A percentile compares a stretch with the other conserved stretches of the same genome.
Evolutionary conservation across 2,113 vertebrate species (phyloP).

Genomic region (Trachemys scripta): DNA sequence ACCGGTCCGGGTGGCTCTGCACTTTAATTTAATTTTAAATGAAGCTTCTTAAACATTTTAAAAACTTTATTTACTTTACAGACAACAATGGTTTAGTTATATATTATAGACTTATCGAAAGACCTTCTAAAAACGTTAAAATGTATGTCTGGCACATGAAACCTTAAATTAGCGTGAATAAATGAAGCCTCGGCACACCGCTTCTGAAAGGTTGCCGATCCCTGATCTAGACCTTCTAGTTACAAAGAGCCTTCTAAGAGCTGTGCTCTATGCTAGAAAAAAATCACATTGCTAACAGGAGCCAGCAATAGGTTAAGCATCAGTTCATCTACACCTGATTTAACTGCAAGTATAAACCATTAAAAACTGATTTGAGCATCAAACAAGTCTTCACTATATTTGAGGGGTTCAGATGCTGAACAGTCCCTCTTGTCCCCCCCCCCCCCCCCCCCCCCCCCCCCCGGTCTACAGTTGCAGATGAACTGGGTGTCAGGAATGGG

Average conservation of each 20-base stretch:
- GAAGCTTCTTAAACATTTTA: too few relatives aligned
- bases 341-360: not conserved
- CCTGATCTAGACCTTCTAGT: not conserved
- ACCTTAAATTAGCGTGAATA: too few relatives aligned
- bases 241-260: not conserved
- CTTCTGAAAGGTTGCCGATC: too few relatives aligned
- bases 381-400: not conserved
- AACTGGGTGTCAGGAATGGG: not conserved
- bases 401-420: not conserved
- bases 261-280: not conserved
- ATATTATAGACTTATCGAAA: too few relatives aligned
- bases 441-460: accelerated
- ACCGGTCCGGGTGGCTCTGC: too few relatives aligned
- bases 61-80: too few relatives aligned
- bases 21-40: too few relatives aligned
- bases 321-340: not conserved
- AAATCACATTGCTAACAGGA: not conserved
- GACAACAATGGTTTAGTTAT: too few relatives aligned
- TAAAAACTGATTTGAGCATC: not conserved
- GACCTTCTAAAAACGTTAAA: too few relatives aligned
- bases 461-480: not conserved
- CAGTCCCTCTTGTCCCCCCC: not conserved
- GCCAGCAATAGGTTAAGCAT: not conserved
- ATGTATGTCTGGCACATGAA: too few relatives aligned
- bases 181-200: too few relatives aligned